Evolutionary conservation across 2,888 invertebrate genomes (phyloP), one percentile per base, ranked within the genome.

Genomic region (Sicus ferrugineus): DNA sequence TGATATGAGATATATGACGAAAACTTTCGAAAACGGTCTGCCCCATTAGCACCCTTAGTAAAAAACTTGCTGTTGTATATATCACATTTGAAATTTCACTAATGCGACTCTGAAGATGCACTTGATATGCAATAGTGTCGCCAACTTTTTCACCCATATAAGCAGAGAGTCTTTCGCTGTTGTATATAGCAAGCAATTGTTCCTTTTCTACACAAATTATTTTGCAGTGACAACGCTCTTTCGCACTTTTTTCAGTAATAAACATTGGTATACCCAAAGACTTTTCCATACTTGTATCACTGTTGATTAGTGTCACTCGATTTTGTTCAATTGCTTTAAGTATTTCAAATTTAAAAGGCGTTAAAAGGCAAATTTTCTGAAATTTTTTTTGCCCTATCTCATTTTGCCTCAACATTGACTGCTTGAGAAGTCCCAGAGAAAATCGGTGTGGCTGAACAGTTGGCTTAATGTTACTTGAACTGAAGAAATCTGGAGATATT

Each of bases 251-350:
- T 77, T 98, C 96, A 73, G 97, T 84, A 74, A 98, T 90, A 78
- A 92, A 93, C 82, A 97, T 97, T 0, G 97, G 96, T 42, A 97
- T 89, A 87, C 95, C 95, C 0, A 95, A 96, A 0, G 96, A 95
- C 88, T 96, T 97, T 1, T 96, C 96, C 74, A 92, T 93, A 0
- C 95, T 95, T 0, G 95, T 93, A 74, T 94, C 94, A 0, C 93
- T 92, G 2, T 97, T 97, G 28, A 98, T 91, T 26, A 98, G 89
- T 5, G 97, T 88, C 1, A 97, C 93, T 78, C 91, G 89, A 77
- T 93, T 90, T 14, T 61, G 69, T 2, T 31, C 7, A 19, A 76
- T 52, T 16, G 65, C 73, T 9, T 64, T 63, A 21, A 76, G 68
- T 56, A 76, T 65, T 23, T 56, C 2, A 1, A 58, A 52, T 67